Evolutionary conservation across 2,113 vertebrate genomes (phyloP).

Genomic region (Steatornis caripensis): DNA sequence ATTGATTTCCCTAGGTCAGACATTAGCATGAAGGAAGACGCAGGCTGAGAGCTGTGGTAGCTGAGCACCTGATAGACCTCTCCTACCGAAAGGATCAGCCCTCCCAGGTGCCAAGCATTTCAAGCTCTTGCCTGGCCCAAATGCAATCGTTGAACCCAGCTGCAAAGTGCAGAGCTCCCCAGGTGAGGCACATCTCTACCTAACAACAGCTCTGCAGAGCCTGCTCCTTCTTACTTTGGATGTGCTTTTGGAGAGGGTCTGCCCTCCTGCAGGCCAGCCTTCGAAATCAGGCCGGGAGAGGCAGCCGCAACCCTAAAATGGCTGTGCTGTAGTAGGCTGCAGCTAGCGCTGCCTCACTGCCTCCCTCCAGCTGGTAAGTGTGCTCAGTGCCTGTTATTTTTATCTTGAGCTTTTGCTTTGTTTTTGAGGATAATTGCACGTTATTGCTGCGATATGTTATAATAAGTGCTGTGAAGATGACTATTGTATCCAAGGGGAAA

Average conservation of each 20-base stretch:
- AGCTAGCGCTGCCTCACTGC: neutral
- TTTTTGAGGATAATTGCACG: constrained; percentile 55
- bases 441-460: constrained; percentile 62
- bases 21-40: neutral
- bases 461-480: constrained; percentile 41
- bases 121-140: neutral
- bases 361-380: constrained; percentile 58
- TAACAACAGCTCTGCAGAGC: neutral
- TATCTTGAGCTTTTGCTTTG: constrained; percentile 62
- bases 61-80: neutral
- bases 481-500: constrained; percentile 43
- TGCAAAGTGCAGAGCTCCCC: neutral
- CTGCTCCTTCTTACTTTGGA: neutral
- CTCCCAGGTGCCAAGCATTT: neutral
- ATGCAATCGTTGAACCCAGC: neutral
- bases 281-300: neutral
- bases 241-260: neutral
- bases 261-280: neutral
- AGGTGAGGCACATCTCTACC: neutral
- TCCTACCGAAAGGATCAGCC: neutral
- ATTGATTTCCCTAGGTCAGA: neutral
- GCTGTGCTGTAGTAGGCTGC: neutral
- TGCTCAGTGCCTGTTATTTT: constrained; percentile 51
- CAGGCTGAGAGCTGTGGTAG: neutral
- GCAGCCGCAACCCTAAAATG: neutral